Base-by-base conservation (phyloP, 2,888 invertebrate genomes). In the Meandrusa payeni region DNA sequence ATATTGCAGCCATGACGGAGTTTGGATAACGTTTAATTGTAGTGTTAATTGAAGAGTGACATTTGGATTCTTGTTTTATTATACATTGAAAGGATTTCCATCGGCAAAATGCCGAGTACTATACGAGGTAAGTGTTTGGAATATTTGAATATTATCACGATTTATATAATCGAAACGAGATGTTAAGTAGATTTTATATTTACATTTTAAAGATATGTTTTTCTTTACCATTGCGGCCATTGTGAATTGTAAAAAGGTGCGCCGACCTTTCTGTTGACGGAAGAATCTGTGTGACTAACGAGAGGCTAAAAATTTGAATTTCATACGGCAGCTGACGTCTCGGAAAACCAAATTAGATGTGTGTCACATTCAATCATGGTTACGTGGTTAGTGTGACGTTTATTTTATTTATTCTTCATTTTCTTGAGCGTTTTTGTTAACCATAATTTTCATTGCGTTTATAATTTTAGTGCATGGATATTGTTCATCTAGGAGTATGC, bases 81-180 rank as follows among this genome's bases (percentile, higher is more conserved):
- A 50, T 58, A 59, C 59, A 40, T 54, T 48, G 34, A 48, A 55
- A 73, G 76, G 79, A 77, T 76, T 64, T 66, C n/a, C n/a, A n/a
- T 6, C 55, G 54, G 39, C 76, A 87, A 79, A 73, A 88, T 88
- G 88, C 88, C 88, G 49, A 88, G 88, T 59, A 88, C 88, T 52
- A 88, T 88, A 61, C 57, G 88, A 88, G 88, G 88, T 88, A 55
- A 75, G 80, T 70, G 34, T 24, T 15, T 13, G 10, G 20, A 3
- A 32, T 32, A 19, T 26, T 24, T 12, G 27, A 24, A 33, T 36
- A 10, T 28, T 41, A 10, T 28, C 34, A 15, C 4, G 3, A 26
- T 22, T 22, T 22, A 12, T 28, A 12, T 36, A 12, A 12, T 2
- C 24, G 1, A 2, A 37, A 2, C 6, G 3, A 32, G 3, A 13